phyloP scores from a whole-genome alignment of 2,888 invertebrate genomes.

The Luperina testacea region DNA sequence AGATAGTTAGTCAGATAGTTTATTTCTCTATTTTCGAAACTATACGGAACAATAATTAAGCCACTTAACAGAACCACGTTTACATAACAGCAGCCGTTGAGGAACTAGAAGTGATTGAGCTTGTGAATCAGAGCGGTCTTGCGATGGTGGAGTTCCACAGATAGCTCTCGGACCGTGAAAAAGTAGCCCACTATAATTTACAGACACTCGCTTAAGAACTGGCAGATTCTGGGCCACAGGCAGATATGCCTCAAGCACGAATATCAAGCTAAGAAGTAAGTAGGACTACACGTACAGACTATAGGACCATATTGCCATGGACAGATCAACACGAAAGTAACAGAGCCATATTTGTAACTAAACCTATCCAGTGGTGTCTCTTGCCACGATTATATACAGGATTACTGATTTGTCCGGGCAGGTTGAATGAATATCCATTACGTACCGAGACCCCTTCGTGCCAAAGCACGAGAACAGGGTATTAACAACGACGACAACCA shows the following conservation, averaged over 20 bases:
- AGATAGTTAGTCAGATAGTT: too few relatives aligned
- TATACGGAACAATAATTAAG: conserved; percentile 45
- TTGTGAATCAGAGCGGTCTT: conserved; percentile 73
- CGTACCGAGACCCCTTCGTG: neutral
- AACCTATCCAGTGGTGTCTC: neutral
- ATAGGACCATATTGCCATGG: neutral
- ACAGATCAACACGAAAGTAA: neutral
- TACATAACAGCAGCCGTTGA: conserved; percentile 50
- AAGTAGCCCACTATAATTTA: conserved; percentile 39
- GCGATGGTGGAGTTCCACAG: conserved; percentile 61
- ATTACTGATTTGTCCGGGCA: neutral
- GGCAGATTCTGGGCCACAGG: conserved; percentile 2
- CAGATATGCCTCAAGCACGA: neutral
- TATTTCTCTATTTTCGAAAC: neutral
- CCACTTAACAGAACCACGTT: conserved; percentile 25
- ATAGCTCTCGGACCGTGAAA: conserved; percentile 65
- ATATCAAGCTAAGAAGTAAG: neutral
- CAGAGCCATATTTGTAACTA: neutral
- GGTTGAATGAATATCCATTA: neutral
- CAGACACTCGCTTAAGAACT: conserved; percentile 28
- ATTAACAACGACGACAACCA: neutral
- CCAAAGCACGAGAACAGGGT: neutral
- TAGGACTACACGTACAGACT: neutral
- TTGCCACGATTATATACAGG: neutral
- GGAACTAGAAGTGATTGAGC: conserved; percentile 64